Evolutionary conservation across 1,140 invertebrate genomes (phyloP), one percentile per base, ranked within the genome.

Genomic region (Psix sp.): DNA sequence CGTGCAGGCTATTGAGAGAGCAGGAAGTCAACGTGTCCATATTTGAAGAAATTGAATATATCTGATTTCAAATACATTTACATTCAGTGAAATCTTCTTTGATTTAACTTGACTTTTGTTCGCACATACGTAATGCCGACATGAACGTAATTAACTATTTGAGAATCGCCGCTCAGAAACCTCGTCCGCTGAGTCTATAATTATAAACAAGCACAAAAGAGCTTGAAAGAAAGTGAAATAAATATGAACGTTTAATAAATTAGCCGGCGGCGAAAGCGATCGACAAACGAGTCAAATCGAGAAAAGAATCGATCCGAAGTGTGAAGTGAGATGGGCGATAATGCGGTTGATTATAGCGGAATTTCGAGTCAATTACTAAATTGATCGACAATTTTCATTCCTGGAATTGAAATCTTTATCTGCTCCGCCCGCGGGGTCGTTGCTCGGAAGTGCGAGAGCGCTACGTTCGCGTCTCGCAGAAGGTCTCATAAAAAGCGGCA

Each of bases 331-430:
- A 74, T 70, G 81, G n/a, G n/a, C 70, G 76, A 67, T 73, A 84
- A 77, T 80, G 80, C 74, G 62, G 54, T 80, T 82, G 79, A 82
- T 84, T 82, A 80, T 77, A 46, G 42, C 62, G 81, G 79, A 82
- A 85, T 84, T 83, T 80, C 76, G 83, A 82, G 82, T 82, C 82
- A 85, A 85, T 84, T 85, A 80, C 52, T 83, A 84, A 84, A 83
- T 82, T 82, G 82, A 85, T 83, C 82, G 77, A 60, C 81, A 83
- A 85, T 85, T 85, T 80, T 83, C 81, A 82, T 84, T 85, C 81
- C 81, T 72, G 59, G 82, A 83, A 84, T 82, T 84, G 81, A 84
- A 85, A 82, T 82, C 78, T 80, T 81, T 77, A 80, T 85, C 80
- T 77, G 57, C 52, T 73, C 68, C 66, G 76, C 70, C 54, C 39